Percentiles rank a stretch among this genome's conserved stretches.
phyloP scores from a whole-genome alignment of 2,888 invertebrate species.

The Lepeophtheirus nordmannii region DNA sequence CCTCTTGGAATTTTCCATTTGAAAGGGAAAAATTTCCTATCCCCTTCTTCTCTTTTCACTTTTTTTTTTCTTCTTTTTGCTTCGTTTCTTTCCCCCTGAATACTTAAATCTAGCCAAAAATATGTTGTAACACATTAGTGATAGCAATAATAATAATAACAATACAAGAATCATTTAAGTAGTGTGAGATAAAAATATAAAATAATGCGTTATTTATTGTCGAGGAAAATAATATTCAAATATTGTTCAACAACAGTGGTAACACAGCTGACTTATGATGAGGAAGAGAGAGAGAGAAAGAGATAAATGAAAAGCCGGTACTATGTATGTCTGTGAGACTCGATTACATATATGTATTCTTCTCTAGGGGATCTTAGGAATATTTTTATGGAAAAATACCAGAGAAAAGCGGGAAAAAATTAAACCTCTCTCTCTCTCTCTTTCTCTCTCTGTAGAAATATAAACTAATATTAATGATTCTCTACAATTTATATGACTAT shows the following conservation, averaged over 20 bases:
- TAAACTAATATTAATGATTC: background rate
- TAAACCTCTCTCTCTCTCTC: no score
- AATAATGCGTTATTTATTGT: background rate
- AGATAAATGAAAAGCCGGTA: no score
- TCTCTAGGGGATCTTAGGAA: no score
- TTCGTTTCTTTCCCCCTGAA: no score
- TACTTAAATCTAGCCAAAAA: background rate
- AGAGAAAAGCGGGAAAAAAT: background rate
- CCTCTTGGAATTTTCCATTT: slow-evolving; percentile 1
- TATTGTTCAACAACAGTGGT: background rate
- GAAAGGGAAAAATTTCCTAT: background rate
- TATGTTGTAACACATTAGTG: background rate
- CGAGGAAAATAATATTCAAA: background rate
- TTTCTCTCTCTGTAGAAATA: no score
- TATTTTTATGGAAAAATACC: background rate
- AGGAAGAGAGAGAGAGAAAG: background rate
- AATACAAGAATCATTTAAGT: no score
- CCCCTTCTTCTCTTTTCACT: background rate
- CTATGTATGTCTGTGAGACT: no score
- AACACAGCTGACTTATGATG: background rate
- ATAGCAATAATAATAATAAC: no score
- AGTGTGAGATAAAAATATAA: background rate
- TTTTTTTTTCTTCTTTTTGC: background rate
- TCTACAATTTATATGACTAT: background rate
- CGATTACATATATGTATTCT: no score